A percentile compares a stretch with the other conserved stretches of the same genome.
Conservation (phyloP, 1,140 invertebrate species). For the Odontomachus brunneus region DNA sequence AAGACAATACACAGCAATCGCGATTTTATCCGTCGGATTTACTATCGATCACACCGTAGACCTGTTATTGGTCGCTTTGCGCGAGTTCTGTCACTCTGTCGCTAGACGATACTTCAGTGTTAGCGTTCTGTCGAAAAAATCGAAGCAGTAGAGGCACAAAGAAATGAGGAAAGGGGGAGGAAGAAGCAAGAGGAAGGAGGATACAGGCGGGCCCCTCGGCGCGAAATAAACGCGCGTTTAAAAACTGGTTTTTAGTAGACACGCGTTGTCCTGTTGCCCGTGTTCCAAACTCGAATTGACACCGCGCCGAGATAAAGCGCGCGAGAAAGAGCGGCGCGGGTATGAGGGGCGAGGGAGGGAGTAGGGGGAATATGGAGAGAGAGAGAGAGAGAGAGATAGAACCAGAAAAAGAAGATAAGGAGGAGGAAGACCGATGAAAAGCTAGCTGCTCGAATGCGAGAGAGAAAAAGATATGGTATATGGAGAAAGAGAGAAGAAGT, state of each 20-base stretch:
- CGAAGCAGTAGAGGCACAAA: slow-evolving; percentile 24
- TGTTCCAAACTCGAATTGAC: slow-evolving; percentile 84
- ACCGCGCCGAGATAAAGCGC: slow-evolving; percentile 81
- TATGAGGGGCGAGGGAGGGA: slow-evolving; percentile 10
- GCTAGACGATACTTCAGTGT: slow-evolving; percentile 32
- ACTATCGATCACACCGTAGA: background rate
- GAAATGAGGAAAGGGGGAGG: slow-evolving; percentile 4
- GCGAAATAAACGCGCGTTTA: slow-evolving; percentile 80
- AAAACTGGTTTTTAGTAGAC: slow-evolving; percentile 84
- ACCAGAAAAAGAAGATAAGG: background rate
- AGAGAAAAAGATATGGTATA: slow-evolving; percentile 50
- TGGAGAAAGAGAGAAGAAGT: slow-evolving; percentile 14
- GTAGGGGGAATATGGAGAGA: slow-evolving; percentile 22
- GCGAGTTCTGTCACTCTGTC: slow-evolving; percentile 29
- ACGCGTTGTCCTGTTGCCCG: slow-evolving; percentile 81
- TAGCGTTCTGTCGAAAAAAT: slow-evolving; percentile 16
- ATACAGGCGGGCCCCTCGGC: slow-evolving; percentile 42
- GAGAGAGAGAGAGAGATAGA: slow-evolving; percentile 14
- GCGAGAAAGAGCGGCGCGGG: slow-evolving; percentile 55
- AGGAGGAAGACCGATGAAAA: slow-evolving; percentile 67
- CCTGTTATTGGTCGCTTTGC: slow-evolving; percentile 23
- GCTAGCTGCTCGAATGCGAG: slow-evolving; percentile 64
- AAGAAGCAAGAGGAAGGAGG: slow-evolving; percentile 11
- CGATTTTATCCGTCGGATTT: slow-evolving; percentile 7
- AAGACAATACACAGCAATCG: background rate